Evolutionary conservation across 1,140 invertebrate species (phyloP).

Genomic region (Cydia splendana): DNA sequence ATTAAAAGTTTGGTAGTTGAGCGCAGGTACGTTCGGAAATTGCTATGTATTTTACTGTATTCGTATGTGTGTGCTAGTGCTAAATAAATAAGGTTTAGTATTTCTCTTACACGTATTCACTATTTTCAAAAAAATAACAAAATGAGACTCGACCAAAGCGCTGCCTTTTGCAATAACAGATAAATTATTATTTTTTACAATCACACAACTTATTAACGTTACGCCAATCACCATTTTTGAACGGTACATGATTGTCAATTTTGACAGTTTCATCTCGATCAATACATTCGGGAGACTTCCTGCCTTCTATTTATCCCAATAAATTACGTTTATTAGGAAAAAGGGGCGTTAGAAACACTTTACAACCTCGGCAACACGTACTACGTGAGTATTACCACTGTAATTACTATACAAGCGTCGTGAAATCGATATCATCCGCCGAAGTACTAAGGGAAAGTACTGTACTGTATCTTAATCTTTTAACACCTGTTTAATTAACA

Average conservation of each 20-base stretch:
- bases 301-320: conserved; percentile 12
- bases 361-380: background rate
- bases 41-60: no score
- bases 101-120: no score
- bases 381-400: conserved; percentile 6
- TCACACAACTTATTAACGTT: no score
- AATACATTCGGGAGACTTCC: conserved; percentile 22
- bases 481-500: background rate
- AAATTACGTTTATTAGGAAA: conserved; percentile 15
- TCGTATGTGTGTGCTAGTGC: no score
- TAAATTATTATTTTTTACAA: no score
- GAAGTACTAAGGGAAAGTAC: background rate
- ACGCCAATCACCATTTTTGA: background rate
- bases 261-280: conserved; percentile 21
- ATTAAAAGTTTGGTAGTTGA: background rate
- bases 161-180: no score
- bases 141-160: no score
- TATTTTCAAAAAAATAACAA: no score
- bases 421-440: background rate
- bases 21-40: background rate
- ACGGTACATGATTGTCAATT: background rate
- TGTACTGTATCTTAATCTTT: background rate
- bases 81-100: no score
- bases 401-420: background rate
- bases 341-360: conserved; percentile 11